A percentile compares a stretch with the other conserved stretches of the same genome.
Evolutionary conservation across 2,113 vertebrate species (phyloP).

Genomic region (Microtus richardsoni): DNA sequence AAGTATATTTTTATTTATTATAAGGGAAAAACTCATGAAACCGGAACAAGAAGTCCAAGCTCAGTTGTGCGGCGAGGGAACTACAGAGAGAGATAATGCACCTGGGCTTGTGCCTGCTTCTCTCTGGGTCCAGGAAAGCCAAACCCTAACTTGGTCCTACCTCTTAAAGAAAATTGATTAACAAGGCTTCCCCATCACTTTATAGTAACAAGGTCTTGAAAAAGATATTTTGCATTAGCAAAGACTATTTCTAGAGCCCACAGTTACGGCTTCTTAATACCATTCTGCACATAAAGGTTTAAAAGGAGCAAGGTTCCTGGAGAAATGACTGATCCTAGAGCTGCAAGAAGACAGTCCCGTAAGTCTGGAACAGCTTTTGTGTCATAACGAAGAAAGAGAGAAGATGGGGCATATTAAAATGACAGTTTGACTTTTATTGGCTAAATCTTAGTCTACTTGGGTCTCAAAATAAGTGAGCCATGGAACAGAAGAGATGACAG

Average conservation of each 20-base stretch:
- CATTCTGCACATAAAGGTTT: not conserved
- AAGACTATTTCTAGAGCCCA: not conserved
- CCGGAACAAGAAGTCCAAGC: no score
- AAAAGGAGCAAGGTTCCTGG: not conserved
- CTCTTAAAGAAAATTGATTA: no score
- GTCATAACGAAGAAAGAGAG: not conserved
- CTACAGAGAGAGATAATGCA: no score
- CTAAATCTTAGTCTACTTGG: not conserved
- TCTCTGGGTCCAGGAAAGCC: no score
- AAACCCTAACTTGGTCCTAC: no score
- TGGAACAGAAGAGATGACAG: not conserved
- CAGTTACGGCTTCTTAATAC: not conserved
- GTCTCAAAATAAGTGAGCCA: not conserved
- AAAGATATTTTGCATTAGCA: not conserved
- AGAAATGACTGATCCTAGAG: not conserved
- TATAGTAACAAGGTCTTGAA: not conserved
- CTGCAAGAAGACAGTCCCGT: not conserved
- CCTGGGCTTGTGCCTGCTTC: no score
- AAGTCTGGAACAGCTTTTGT: not conserved
- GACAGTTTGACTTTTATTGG: not conserved
- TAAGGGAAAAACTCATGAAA: no score
- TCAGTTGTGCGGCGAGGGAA: no score
- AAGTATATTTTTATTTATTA: no score
- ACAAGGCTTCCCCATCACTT: no score
- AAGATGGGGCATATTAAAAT: not conserved